Evolutionary conservation across 1,140 invertebrate genomes (phyloP).

Genomic region (Zeugodacus cucurbitae): DNA sequence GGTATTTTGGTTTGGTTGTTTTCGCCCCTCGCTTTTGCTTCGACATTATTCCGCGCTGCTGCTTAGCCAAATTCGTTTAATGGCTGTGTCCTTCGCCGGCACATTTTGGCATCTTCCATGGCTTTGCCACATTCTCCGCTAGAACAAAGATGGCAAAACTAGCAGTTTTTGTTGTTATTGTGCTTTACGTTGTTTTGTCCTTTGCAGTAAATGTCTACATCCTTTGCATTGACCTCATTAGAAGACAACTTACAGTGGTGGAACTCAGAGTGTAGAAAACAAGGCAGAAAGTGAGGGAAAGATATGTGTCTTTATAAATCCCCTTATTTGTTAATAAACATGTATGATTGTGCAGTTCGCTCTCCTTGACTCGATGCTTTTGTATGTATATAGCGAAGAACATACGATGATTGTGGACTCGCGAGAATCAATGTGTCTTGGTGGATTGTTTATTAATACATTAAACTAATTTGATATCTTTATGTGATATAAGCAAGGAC

Average conservation of each 20-base stretch:
- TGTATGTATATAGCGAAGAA: neutral
- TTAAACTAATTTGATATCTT: too few relatives aligned
- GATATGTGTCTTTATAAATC: neutral
- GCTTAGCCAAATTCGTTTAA: conserved; percentile 31
- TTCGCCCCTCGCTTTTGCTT: neutral
- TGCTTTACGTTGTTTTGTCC: neutral
- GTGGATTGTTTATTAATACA: too few relatives aligned
- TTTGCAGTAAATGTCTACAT: neutral
- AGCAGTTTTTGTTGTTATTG: neutral
- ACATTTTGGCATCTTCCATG: neutral
- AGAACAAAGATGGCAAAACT: neutral
- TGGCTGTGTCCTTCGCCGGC: conserved; percentile 32
- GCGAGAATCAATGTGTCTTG: too few relatives aligned
- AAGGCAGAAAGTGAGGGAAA: too few relatives aligned
- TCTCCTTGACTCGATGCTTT: neutral
- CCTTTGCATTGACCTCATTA: conserved; percentile 27
- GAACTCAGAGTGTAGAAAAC: too few relatives aligned
- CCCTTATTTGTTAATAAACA: neutral
- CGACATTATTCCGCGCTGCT: conserved; percentile 24
- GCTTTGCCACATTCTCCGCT: neutral
- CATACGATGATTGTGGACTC: neutral
- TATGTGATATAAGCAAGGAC: too few relatives aligned
- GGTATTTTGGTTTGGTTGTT: neutral
- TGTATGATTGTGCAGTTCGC: neutral
- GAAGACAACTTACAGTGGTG: neutral